Conservation (phyloP, 92 coral and sea anemone genomes). For the Epizoanthus scotinus region DNA sequence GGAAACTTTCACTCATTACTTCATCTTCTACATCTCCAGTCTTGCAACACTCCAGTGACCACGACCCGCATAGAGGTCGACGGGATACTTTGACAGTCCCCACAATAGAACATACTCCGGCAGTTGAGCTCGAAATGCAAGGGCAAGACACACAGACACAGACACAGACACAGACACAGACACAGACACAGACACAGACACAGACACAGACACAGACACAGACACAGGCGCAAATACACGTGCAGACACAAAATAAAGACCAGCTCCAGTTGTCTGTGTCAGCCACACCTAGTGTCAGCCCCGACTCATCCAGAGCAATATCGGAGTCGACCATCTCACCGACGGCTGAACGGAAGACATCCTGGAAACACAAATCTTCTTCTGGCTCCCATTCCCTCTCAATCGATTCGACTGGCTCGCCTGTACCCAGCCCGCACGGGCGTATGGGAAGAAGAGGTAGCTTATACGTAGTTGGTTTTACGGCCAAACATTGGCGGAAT, state of each 20-base stretch:
- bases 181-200: neutral
- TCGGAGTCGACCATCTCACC: neutral
- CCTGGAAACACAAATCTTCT: constrained; percentile 24
- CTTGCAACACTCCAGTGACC: neutral
- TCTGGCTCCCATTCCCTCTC: constrained; percentile 66
- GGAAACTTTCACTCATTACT: constrained; percentile 2
- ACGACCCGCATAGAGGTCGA: neutral
- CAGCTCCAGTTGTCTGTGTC: neutral
- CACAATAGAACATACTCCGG: constrained; percentile 8
- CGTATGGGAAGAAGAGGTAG: constrained; percentile 98
- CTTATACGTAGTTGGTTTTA: constrained; percentile 91
- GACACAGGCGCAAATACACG: neutral
- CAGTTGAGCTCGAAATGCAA: constrained; percentile 19
- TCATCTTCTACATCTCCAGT: neutral
- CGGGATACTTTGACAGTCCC: constrained; percentile 30
- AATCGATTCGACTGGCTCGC: constrained; percentile 70
- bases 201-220: neutral
- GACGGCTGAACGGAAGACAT: constrained; percentile 5
- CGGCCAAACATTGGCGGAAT: constrained; percentile 95
- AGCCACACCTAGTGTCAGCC: neutral
- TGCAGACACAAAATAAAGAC: neutral
- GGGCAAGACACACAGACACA: neutral
- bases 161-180: neutral
- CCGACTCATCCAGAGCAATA: neutral
- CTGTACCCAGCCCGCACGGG: constrained; percentile 63